Conservation (phyloP, 1,140 invertebrate genomes). For the Drosophila asahinai region DNA sequence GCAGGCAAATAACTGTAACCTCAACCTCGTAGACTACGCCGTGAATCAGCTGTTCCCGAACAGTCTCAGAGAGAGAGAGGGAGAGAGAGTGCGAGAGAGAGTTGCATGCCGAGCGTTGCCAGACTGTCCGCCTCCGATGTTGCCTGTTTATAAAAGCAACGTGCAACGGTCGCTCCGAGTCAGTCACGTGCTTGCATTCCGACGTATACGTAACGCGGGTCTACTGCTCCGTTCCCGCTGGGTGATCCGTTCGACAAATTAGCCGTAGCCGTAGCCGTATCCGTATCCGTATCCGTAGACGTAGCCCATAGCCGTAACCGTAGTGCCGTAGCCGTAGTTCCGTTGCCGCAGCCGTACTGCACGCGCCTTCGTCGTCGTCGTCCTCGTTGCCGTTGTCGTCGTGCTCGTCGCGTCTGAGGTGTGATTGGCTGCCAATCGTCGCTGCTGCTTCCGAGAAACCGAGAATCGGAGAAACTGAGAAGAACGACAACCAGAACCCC, state of each 20-base stretch:
- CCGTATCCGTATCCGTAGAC: constrained; percentile 29
- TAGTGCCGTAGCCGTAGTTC: constrained; percentile 34
- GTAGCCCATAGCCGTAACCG: constrained; percentile 16
- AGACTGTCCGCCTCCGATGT: constrained; percentile 39
- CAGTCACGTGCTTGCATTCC: constrained; percentile 80
- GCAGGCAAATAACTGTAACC: constrained; percentile 25
- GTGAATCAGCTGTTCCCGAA: constrained; percentile 65
- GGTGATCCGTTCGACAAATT: constrained; percentile 74
- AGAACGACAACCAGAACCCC: constrained; percentile 26
- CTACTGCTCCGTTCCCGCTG: constrained; percentile 44
- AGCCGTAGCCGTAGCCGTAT: constrained; percentile 53
- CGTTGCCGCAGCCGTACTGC: constrained; percentile 14
- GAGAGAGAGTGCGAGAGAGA: constrained; percentile 21
- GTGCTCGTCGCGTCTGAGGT: constrained; percentile 52
- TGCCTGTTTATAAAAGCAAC: constrained; percentile 75
- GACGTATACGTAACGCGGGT: constrained; percentile 60
- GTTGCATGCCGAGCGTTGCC: constrained; percentile 68
- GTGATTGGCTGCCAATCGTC: constrained; percentile 56
- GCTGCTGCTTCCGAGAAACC: constrained; percentile 2
- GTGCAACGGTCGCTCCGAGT: constrained; percentile 60
- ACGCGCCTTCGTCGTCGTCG: constrained; percentile 7
- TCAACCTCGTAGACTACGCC: constrained; percentile 23
- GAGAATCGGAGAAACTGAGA: constrained; percentile 17
- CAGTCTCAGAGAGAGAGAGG: not conserved
- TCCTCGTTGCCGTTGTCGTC: constrained; percentile 14